These are phyloP conservation scores for Forbesichthys agassizii DNA, from an alignment of 2,113 vertebrate genomes.

Conservation along the genomic window DNA sequence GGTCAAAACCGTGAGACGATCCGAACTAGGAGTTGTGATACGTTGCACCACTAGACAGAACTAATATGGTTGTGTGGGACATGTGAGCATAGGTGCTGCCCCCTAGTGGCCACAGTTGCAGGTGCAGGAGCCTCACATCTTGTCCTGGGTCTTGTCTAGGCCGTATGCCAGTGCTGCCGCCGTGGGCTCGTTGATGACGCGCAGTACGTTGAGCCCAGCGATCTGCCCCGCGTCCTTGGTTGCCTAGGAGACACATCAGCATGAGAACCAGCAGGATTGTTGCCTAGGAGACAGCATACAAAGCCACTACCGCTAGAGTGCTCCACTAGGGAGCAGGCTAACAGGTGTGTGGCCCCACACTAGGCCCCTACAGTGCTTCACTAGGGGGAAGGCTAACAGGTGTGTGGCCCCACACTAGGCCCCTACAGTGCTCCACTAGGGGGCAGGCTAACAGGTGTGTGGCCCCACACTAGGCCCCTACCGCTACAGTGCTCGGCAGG, in stretches of 20 bases:
- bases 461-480: constrained; percentile 55
- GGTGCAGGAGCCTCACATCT: constrained; percentile 80
- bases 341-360: neutral
- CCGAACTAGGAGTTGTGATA: too few relatives aligned
- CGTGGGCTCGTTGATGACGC: constrained; percentile 97
- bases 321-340: too few relatives aligned
- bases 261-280: neutral
- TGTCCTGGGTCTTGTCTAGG: constrained; percentile 96
- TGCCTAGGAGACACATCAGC: constrained; percentile 74
- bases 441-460: constrained; percentile 22
- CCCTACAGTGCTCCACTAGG: too few relatives aligned
- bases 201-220: constrained; percentile 91
- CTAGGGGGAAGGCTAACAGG: too few relatives aligned
- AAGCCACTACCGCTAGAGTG: too few relatives aligned
- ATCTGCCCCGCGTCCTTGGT: constrained; percentile 99
- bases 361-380: too few relatives aligned
- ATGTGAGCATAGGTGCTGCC: too few relatives aligned
- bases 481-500: constrained; percentile 31
- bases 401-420: constrained; percentile 15
- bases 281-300: too few relatives aligned
- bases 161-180: constrained; percentile 98
- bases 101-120: too few relatives aligned
- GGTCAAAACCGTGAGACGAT: too few relatives aligned
- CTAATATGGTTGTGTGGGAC: too few relatives aligned
- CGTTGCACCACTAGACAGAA: too few relatives aligned